These are phyloP conservation scores for Zingel zingel DNA, from an alignment of 2,113 vertebrate genomes.

Conservation along the genomic window DNA sequence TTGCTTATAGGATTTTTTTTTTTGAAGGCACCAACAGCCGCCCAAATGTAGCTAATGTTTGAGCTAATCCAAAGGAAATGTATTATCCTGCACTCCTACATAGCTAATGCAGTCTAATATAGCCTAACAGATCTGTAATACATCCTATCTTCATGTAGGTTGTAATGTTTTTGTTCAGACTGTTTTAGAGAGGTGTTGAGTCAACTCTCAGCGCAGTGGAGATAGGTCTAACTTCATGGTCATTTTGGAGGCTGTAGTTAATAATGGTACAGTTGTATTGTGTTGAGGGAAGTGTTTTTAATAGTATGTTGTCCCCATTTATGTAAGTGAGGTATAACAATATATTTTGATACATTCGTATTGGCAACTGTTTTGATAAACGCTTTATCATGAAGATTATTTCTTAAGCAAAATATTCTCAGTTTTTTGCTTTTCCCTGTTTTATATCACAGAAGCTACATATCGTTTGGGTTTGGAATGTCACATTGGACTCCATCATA, in stretches of 20 bases:
- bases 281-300: background rate
- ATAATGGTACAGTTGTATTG: background rate
- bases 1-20: too few species aligned
- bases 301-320: background rate
- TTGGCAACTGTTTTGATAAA: background rate
- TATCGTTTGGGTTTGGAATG: background rate
- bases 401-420: background rate
- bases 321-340: background rate
- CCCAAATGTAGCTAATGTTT: background rate
- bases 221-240: too few species aligned
- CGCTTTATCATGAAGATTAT: background rate
- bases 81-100: too few species aligned
- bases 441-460: background rate
- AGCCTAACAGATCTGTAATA: background rate
- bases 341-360: background rate
- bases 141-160: background rate
- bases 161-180: background rate
- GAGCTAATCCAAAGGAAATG: background rate
- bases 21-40: background rate
- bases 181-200: background rate
- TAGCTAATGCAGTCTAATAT: background rate
- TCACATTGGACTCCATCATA: background rate
- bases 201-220: background rate
- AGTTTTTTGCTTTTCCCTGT: background rate
- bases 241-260: background rate